Conservation (phyloP, 2,888 invertebrate species). For the Gibbula magus region DNA sequence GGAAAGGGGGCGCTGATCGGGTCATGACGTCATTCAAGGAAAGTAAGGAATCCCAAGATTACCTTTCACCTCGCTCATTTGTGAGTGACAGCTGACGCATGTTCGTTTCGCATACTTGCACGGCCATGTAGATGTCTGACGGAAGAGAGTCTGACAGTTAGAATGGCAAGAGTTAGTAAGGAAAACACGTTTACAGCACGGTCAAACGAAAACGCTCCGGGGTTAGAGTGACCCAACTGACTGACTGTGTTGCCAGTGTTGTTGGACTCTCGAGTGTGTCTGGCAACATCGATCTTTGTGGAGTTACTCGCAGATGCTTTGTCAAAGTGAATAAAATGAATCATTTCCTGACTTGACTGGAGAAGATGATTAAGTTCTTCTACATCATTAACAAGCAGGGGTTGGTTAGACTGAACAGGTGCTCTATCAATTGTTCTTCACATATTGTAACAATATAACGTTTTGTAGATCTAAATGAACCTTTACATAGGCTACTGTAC, state of each 20-base stretch:
- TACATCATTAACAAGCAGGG: constrained; percentile 54
- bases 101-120: neutral
- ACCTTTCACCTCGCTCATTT: constrained; percentile 1
- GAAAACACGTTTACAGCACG: too few relatives aligned
- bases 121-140: neutral
- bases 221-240: neutral
- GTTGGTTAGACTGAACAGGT: constrained; percentile 47
- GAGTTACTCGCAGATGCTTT: neutral
- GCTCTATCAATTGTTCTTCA: neutral
- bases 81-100: neutral
- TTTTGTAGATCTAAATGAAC: too few relatives aligned
- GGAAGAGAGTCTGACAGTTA: too few relatives aligned
- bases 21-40: constrained; percentile 21
- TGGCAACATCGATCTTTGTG: constrained; percentile 6
- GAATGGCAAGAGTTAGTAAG: too few relatives aligned
- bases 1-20: constrained; percentile 16
- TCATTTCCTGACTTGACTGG: neutral
- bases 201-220: neutral
- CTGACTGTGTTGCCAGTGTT: neutral
- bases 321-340: constrained; percentile 5
- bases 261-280: neutral
- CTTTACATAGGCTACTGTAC: too few relatives aligned
- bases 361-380: constrained; percentile 56
- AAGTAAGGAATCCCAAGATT: constrained; percentile 22
- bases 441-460: too few relatives aligned